Conservation (phyloP, 2,797 vertebrate species). For the Enteromius fasciolatus region DNA sequence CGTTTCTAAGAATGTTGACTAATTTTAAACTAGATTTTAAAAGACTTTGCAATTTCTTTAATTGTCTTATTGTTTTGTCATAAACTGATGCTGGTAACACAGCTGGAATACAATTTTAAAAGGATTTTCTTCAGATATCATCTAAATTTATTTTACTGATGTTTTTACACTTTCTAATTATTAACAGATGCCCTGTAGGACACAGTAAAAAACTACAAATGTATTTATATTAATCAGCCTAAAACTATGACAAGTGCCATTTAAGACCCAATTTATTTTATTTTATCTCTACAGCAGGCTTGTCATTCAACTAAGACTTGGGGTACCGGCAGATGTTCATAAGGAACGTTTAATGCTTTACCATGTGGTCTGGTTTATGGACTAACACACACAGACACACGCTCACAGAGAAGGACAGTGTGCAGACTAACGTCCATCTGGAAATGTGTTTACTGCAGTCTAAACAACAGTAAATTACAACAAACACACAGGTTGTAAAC, state of each 20-base stretch:
- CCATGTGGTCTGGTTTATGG: slow-evolving; percentile 36
- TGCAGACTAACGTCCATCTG: slow-evolving; percentile 40
- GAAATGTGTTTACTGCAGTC: slow-evolving; percentile 50
- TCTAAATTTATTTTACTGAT: neutral
- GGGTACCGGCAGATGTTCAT: neutral
- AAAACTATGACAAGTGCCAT: slow-evolving; percentile 8
- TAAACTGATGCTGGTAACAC: neutral
- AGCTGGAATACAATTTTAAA: neutral
- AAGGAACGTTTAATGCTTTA: slow-evolving; percentile 14
- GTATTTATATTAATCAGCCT: neutral
- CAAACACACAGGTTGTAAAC: slow-evolving; percentile 48
- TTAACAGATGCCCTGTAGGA: neutral
- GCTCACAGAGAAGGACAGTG: slow-evolving; percentile 20
- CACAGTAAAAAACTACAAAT: neutral
- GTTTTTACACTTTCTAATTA: neutral
- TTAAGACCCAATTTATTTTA: neutral
- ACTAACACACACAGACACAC: slow-evolving; percentile 18
- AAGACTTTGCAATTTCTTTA: neutral
- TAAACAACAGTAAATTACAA: slow-evolving; percentile 48
- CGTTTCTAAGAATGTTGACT: neutral
- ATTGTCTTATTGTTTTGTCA: neutral
- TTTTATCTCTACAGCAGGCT: slow-evolving; percentile 7
- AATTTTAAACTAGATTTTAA: neutral
- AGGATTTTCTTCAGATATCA: neutral
- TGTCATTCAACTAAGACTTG: slow-evolving; percentile 8